A percentile compares a stretch with the other conserved stretches of the same genome.
Conservation (phyloP, 2,888 invertebrate genomes). For the Chymomyza procnemis region DNA sequence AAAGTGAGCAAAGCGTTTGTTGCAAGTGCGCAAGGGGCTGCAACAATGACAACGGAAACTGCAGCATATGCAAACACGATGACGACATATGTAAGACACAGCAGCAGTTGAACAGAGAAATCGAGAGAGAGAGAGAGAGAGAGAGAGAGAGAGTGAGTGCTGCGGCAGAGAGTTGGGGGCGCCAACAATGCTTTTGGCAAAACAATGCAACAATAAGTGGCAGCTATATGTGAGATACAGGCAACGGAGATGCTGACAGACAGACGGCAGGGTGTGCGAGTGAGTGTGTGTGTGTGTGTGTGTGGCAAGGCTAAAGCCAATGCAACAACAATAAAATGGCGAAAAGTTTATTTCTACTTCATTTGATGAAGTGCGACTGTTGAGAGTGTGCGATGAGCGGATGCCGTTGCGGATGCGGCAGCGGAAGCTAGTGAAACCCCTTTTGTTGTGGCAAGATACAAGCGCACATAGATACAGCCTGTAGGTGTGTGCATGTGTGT, state of each 20-base stretch:
- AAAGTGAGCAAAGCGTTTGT: not conserved
- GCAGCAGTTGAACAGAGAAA: not conserved
- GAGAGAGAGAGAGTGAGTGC: not conserved
- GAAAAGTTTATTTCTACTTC: slow-evolving; percentile 44
- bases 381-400: slow-evolving; percentile 4
- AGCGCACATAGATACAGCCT: slow-evolving; percentile 13
- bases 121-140: not conserved
- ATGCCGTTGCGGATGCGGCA: slow-evolving; percentile 36
- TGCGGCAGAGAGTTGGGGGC: too few relatives aligned
- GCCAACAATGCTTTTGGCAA: not conserved
- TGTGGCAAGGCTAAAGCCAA: slow-evolving; percentile 10
- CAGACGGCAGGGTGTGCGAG: slow-evolving; percentile 6
- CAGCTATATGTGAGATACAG: not conserved
- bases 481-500: not conserved
- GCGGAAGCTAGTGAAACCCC: slow-evolving; percentile 48
- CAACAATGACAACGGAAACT: not conserved
- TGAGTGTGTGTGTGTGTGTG: slow-evolving; percentile 6
- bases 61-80: slow-evolving; percentile 2
- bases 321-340: slow-evolving; percentile 25
- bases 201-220: slow-evolving; percentile 9
- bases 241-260: slow-evolving; percentile 10
- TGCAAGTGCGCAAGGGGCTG: not conserved
- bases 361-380: slow-evolving; percentile 48
- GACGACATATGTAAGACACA: slow-evolving; percentile 6
- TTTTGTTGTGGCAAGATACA: slow-evolving; percentile 42